Percentiles rank a stretch among this genome's conserved stretches.
Conservation (phyloP, 2,888 invertebrate genomes). For the Dusona sp. region DNA sequence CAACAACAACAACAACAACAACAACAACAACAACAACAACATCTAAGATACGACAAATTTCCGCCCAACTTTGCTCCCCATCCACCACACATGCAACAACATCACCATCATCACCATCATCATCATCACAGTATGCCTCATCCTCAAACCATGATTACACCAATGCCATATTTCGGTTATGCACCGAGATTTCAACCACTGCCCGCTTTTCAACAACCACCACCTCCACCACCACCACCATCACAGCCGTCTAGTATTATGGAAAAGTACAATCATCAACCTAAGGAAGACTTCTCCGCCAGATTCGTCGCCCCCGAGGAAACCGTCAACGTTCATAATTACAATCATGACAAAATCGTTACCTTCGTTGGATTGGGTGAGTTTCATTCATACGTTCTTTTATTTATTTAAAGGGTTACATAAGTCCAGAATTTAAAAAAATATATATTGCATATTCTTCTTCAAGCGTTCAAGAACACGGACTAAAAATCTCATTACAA, state of each 20-base stretch:
- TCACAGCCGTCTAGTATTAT: slow-evolving; percentile 76
- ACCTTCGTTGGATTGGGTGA: slow-evolving; percentile 88
- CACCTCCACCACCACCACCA: slow-evolving; percentile 59
- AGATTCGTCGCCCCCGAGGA: slow-evolving; percentile 84
- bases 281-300: slow-evolving; percentile 85
- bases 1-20: slow-evolving; percentile 11
- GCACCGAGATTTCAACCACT: slow-evolving; percentile 76
- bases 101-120: slow-evolving; percentile 60
- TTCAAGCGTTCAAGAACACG: no score
- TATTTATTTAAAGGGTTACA: neutral
- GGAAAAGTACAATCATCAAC: slow-evolving; percentile 79
- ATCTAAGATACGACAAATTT: slow-evolving; percentile 75
- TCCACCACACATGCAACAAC: slow-evolving; percentile 75
- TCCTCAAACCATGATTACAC: slow-evolving; percentile 76
- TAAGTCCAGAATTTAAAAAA: neutral
- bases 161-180: slow-evolving; percentile 78
- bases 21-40: slow-evolving; percentile 63
- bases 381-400: slow-evolving; percentile 72
- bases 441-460: no score
- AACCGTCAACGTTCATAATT: slow-evolving; percentile 83
- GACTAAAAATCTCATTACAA: no score
- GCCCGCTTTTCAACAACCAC: slow-evolving; percentile 62
- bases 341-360: slow-evolving; percentile 88
- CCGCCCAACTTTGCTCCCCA: slow-evolving; percentile 75
- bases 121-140: slow-evolving; percentile 69